Evolutionary conservation across 2,113 vertebrate species (phyloP).

Genomic region (Opisthocomus hoazin): DNA sequence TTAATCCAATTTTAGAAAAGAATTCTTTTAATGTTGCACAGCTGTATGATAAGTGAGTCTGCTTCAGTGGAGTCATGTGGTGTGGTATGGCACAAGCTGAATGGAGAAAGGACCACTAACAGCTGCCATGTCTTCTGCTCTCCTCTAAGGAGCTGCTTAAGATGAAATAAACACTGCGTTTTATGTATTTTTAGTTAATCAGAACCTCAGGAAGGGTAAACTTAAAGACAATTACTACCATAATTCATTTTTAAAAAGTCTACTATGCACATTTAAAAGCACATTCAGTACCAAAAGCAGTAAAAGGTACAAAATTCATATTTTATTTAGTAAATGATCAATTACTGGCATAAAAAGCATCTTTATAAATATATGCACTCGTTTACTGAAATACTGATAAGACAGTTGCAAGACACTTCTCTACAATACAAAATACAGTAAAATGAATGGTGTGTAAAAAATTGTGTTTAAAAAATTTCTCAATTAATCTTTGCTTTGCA

Average conservation of each 20-base stretch:
- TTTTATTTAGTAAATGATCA: not conserved
- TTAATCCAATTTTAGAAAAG: not conserved
- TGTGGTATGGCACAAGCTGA: not conserved
- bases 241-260: not conserved
- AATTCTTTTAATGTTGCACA: constrained; percentile 8
- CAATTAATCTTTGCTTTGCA: not conserved
- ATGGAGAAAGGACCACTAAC: not conserved
- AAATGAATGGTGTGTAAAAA: not conserved
- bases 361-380: not conserved
- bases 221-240: not conserved
- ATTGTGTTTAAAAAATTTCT: not conserved
- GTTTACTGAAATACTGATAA: not conserved
- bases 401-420: not conserved
- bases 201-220: not conserved
- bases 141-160: not conserved
- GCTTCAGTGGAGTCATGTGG: not conserved
- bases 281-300: not conserved
- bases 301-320: not conserved
- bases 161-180: not conserved
- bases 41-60: not conserved
- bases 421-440: not conserved
- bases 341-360: not conserved
- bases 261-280: not conserved
- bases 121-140: not conserved
- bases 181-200: not conserved